phyloP scores from a whole-genome alignment of 1,140 invertebrate species.

The Sycophaga agraensis region DNA sequence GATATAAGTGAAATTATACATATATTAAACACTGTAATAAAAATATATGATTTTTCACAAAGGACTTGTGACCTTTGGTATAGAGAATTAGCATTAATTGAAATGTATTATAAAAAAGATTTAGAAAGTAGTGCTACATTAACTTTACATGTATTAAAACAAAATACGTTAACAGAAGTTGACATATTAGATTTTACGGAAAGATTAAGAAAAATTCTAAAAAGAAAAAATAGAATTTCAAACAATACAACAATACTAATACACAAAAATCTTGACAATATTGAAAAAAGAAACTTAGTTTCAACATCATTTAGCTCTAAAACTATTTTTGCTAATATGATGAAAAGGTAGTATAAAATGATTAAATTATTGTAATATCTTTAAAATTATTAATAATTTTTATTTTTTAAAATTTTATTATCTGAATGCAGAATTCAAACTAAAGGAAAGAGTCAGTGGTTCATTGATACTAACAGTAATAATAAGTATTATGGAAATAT shows the following conservation, averaged over 20 bases:
- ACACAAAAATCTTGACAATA: neutral
- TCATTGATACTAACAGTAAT: slow-evolving; percentile 23
- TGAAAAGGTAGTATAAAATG: slow-evolving; percentile 33
- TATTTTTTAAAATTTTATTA: slow-evolving; percentile 14
- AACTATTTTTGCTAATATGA: slow-evolving; percentile 32
- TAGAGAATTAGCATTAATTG: slow-evolving; percentile 44
- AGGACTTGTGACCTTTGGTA: slow-evolving; percentile 41
- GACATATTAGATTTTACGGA: slow-evolving; percentile 35
- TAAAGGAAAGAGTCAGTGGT: slow-evolving; percentile 43
- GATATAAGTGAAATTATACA: slow-evolving; percentile 30
- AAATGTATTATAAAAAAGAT: slow-evolving; percentile 44
- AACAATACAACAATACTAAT: slow-evolving; percentile 25
- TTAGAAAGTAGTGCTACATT: slow-evolving; percentile 34
- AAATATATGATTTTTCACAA: slow-evolving; percentile 35
- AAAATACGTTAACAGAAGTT: slow-evolving; percentile 34
- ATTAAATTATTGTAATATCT: slow-evolving; percentile 7
- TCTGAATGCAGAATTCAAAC: slow-evolving; percentile 29
- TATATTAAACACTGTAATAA: slow-evolving; percentile 38
- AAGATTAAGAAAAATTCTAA: slow-evolving; percentile 37
- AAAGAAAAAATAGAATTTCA: slow-evolving; percentile 36
- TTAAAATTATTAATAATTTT: slow-evolving; percentile 3
- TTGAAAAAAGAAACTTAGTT: neutral
- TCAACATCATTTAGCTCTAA: slow-evolving; percentile 10
- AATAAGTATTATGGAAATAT: slow-evolving; percentile 39
- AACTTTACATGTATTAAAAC: slow-evolving; percentile 34